Evolutionary conservation across 2,113 vertebrate species (phyloP), one percentile per base, ranked within the genome.

Genomic region (Neolamprologus longior): DNA sequence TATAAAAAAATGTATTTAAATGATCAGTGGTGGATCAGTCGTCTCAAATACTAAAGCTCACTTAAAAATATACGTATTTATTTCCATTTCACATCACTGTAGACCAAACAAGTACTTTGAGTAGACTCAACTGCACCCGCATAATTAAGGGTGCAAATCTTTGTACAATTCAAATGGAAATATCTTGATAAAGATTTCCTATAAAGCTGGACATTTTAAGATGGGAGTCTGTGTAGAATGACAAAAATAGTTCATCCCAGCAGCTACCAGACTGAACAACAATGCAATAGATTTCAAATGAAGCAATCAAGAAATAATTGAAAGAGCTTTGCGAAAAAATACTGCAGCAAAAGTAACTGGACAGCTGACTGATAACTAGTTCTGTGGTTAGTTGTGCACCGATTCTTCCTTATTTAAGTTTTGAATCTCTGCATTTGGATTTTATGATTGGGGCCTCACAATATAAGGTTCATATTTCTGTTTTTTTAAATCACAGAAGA

Each of bases 121-220:
- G 17, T 35, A 35, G 61, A 35, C 9, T 66, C 61, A 33, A n/a
- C 31, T 0, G 4, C 33, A 66, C 0, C 5, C 5, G 2, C 50
- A 52, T 52, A 52, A 52, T 9, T 52, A 5, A n/a, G 50, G 17
- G 5, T 52, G 50, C 50, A 55, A 55, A 12, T 24, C 53, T 12
- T 55, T 24, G 11, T 5, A 37, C 33, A 66, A 37, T 37, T n/a
- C 3, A 37, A n/a, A 37, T n/a, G 33, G 10, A 40, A 13, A 33
- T 40, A 31, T 31, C 31, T 31, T 31, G 1, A 5, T 40, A 24
- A 24, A 24, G 19, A 40, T 13, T 21, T 71, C 11, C 35, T 71
- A 14, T 31, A 42, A 40, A 40, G n/a, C 10, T 21, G n/a, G 12
- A 68, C 0, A 40, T 68, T n/a, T 68, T 68, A 66, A 37, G 33